phyloP scores from a whole-genome alignment of 1,140 invertebrate species.

The Tetramorium simillimum region DNA sequence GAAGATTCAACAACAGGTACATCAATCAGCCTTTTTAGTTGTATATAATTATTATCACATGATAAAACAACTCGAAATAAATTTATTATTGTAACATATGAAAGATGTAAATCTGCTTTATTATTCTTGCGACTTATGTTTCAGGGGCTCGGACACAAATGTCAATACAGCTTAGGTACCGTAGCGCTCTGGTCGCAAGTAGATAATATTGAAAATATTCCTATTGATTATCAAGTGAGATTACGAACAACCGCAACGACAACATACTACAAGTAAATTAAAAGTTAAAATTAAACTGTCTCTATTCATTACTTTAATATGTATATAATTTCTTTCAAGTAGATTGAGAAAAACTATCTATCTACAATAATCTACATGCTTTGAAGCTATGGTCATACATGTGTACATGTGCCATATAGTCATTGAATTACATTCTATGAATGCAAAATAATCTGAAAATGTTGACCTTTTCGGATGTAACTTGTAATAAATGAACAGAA shows the following conservation, averaged over 20 bases:
- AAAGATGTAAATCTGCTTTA: neutral
- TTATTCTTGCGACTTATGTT: slow-evolving; percentile 3
- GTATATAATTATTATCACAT: neutral
- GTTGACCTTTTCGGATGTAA: neutral
- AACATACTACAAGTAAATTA: slow-evolving; percentile 84
- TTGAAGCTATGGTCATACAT: neutral
- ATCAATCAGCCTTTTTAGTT: neutral
- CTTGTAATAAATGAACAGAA: neutral
- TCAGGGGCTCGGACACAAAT: slow-evolving; percentile 84
- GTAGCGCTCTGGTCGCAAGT: slow-evolving; percentile 85
- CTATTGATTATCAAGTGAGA: slow-evolving; percentile 78
- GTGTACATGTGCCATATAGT: neutral
- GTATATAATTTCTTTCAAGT: neutral
- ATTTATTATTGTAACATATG: neutral
- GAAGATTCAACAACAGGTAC: slow-evolving; percentile 86
- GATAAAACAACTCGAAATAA: too few relatives aligned
- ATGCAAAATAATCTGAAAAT: neutral
- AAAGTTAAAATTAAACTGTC: too few relatives aligned
- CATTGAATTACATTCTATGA: neutral
- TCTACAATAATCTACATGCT: too few relatives aligned
- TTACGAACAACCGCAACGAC: slow-evolving; percentile 80
- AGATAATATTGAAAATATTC: slow-evolving; percentile 82
- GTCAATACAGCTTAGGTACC: slow-evolving; percentile 86
- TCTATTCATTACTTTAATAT: neutral
- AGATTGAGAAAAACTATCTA: too few relatives aligned